These are phyloP conservation scores for Xyrauchen texanus DNA, from an alignment of 2,113 vertebrate genomes.

Conservation along the genomic window DNA sequence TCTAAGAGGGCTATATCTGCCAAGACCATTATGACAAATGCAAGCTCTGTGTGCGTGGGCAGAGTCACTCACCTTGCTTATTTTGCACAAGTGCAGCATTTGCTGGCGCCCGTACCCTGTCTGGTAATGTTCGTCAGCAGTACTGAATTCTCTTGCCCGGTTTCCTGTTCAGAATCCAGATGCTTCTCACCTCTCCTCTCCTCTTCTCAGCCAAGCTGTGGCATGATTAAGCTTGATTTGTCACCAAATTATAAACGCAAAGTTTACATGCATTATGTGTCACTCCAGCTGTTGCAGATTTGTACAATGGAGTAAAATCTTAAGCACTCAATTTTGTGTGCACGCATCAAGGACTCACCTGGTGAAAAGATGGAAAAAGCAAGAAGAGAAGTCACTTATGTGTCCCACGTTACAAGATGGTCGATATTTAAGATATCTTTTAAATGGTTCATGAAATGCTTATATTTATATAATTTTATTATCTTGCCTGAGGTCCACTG, in stretches of 20 bases:
- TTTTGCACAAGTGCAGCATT: slow-evolving; percentile 33
- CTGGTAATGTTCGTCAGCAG: slow-evolving; percentile 26
- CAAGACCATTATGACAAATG: not conserved
- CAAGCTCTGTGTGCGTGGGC: not conserved
- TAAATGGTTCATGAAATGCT: too few species aligned
- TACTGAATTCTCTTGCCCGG: slow-evolving; percentile 28
- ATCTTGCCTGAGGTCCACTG: too few species aligned
- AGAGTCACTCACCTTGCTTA: slow-evolving; percentile 5
- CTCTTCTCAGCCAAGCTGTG: slow-evolving; percentile 76
- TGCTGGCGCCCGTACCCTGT: not conserved
- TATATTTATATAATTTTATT: too few species aligned
- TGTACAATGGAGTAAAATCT: slow-evolving; percentile 77
- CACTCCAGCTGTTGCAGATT: slow-evolving; percentile 83
- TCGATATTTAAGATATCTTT: too few species aligned
- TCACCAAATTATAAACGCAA: slow-evolving; percentile 76
- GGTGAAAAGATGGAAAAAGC: not conserved
- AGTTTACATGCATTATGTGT: slow-evolving; percentile 71
- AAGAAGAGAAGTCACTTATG: too few species aligned
- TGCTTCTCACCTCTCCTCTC: slow-evolving; percentile 44
- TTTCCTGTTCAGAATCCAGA: slow-evolving; percentile 44
- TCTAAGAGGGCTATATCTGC: not conserved
- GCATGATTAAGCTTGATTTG: slow-evolving; percentile 76
- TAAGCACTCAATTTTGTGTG: slow-evolving; percentile 71
- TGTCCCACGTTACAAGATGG: too few species aligned
- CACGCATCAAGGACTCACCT: slow-evolving; percentile 64